Base-by-base conservation (phyloP, 2,113 vertebrate genomes). In the Labeo rohita region DNA sequence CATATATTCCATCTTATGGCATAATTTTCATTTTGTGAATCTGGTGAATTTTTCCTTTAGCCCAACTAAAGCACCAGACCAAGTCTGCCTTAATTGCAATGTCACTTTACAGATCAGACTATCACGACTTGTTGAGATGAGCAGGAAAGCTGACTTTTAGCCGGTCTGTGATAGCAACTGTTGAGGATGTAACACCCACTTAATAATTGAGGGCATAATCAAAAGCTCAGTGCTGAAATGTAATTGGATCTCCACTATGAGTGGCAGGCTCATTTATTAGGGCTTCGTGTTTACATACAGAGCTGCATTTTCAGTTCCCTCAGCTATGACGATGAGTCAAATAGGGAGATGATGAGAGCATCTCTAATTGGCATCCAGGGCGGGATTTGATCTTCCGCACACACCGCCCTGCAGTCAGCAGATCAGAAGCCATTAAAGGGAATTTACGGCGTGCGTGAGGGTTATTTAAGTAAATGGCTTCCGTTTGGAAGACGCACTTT, bases 301-400 rank as follows among this genome's bases (percentile, higher is more conserved):
- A 72, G 74, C 36, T 50, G 54, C 77, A 73, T 65, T 70, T 66
- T 72, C 36, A 84, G 34, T 45, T 49, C 39, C 36, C 9, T 18
- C 23, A n/a, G 43, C 81, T 84, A 52, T 85, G 61, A 79, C 16
- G 50, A 45, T n/a, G 50, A 49, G 39, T 88, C 52, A 56, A 59
- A 86, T 54, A 65, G 7, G 34, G 75, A 63, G 65, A 75, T 84
- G 56, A 92, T 86, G 89, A 85, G 90, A 92, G 91, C 86, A 86
- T 72, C 74, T 86, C 88, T 93, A 93, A 94, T 93, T 95, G 90
- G 90, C 92, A 87, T 93, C 91, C 91, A 87, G 86, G 85, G 91
- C 91, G 85, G 90, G 90, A 88, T 92, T 83, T 89, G 93, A 96
- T 95, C 94, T 88, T 87, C 87, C 88, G n/a, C 89, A 92, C 92